Conservation (phyloP, 2,888 invertebrate genomes). For the Acleris laterana region DNA sequence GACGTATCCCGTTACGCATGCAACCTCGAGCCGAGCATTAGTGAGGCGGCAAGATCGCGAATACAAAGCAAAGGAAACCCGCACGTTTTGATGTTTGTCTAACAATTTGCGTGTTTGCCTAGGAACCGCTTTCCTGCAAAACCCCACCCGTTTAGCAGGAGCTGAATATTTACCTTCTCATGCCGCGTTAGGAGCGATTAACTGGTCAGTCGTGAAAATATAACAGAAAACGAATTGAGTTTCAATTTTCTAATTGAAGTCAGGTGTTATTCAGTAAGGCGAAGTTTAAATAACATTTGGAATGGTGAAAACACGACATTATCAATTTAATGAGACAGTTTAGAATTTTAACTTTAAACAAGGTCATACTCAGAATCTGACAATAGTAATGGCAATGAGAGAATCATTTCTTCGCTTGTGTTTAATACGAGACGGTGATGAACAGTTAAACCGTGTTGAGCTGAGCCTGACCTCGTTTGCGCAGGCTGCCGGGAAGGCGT, state of each 20-base stretch:
- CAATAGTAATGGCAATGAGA: neutral
- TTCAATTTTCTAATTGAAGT: neutral
- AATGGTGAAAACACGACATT: neutral
- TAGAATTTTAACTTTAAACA: neutral
- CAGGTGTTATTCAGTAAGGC: neutral
- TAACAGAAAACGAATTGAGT: neutral
- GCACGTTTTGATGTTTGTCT: conserved; percentile 71
- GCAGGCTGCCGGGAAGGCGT: conserved; percentile 57
- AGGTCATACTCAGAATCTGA: neutral
- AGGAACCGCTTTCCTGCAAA: conserved; percentile 72
- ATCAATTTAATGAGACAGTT: neutral
- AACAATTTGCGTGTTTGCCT: conserved; percentile 77
- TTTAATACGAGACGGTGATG: conserved; percentile 45
- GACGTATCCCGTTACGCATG: conserved; percentile 30
- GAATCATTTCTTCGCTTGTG: conserved; percentile 33
- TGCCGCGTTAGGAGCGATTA: conserved; percentile 31
- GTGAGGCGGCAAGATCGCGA: conserved; percentile 57
- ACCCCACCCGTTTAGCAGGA: conserved; percentile 57
- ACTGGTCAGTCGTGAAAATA: neutral
- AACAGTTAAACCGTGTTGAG: conserved; percentile 48
- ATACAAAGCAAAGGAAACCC: conserved; percentile 64
- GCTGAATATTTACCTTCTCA: conserved; percentile 56
- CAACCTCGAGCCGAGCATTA: conserved; percentile 31
- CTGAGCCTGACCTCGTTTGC: conserved; percentile 62
- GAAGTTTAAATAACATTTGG: conserved; percentile 1